Evolutionary conservation across 2,888 invertebrate genomes (phyloP).

Genomic region (Eupithecia subumbrata): DNA sequence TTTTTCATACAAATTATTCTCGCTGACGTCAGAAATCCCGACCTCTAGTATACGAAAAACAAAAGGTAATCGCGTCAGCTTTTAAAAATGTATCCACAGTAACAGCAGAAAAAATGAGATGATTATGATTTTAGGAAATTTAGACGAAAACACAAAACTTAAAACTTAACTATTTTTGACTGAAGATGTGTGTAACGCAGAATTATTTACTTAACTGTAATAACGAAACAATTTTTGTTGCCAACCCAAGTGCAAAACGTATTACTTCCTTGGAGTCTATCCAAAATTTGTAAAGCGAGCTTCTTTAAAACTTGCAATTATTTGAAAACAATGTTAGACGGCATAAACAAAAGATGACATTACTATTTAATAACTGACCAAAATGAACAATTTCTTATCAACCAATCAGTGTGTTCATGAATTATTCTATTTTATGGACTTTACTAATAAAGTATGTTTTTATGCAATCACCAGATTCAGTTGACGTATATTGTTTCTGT

Average conservation of each 20-base stretch:
- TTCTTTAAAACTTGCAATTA: slow-evolving; percentile 39
- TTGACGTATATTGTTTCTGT: slow-evolving; percentile 57
- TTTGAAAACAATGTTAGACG: slow-evolving; percentile 11
- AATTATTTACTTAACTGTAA: slow-evolving; percentile 37
- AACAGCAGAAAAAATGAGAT: neutral
- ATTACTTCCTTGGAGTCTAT: slow-evolving; percentile 61
- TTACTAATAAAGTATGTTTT: slow-evolving; percentile 5
- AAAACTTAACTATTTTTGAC: neutral
- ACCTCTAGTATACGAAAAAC: no score
- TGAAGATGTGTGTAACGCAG: slow-evolving; percentile 10
- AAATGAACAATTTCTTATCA: neutral
- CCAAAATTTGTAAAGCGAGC: slow-evolving; percentile 58
- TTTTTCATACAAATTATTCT: no score
- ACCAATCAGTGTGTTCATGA: neutral
- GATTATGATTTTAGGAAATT: neutral
- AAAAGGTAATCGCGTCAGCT: no score
- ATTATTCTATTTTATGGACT: neutral
- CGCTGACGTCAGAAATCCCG: no score
- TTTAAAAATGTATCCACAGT: no score
- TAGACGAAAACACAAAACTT: neutral
- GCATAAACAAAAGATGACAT: neutral
- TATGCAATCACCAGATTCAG: slow-evolving; percentile 63
- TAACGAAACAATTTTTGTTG: slow-evolving; percentile 51
- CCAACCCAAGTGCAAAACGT: slow-evolving; percentile 54
- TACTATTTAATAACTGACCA: no score